Evolutionary conservation across 1,140 invertebrate genomes (phyloP).

Genomic region (Cotesia glomerata): DNA sequence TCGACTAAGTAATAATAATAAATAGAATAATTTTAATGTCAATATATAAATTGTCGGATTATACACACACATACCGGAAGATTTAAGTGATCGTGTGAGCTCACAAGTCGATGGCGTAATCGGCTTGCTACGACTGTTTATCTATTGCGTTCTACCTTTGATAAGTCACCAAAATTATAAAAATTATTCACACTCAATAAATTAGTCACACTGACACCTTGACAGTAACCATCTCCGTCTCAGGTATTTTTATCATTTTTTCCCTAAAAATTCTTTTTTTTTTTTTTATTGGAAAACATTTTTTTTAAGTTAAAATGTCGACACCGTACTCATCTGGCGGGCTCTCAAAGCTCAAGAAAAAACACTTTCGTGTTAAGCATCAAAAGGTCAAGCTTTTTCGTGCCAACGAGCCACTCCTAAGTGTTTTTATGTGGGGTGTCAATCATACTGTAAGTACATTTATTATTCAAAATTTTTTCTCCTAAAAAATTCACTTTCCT

Average conservation of each 20-base stretch:
- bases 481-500: not conserved
- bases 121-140: conserved; percentile 18
- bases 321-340: conserved; percentile 62
- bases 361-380: conserved; percentile 93
- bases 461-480: not conserved
- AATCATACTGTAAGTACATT: conserved; percentile 91
- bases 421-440: conserved; percentile 99
- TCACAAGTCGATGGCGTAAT: conserved; percentile 25
- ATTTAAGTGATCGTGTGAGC: not conserved
- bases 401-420: conserved; percentile 97
- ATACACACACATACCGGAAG: no score
- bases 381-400: conserved; percentile 98
- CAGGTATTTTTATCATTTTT: no score
- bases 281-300: no score
- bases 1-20: no score
- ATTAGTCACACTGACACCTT: not conserved
- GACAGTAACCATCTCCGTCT: not conserved
- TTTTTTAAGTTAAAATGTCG: conserved; percentile 47
- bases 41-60: not conserved
- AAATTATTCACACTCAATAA: not conserved
- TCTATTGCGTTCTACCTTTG: conserved; percentile 1
- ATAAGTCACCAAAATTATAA: not conserved
- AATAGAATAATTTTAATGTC: not conserved
- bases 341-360: conserved; percentile 91
- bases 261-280: no score